Evolutionary conservation across 1,140 invertebrate genomes (phyloP), one percentile per base, ranked within the genome.

Genomic region (Pachypsylla venusta): DNA sequence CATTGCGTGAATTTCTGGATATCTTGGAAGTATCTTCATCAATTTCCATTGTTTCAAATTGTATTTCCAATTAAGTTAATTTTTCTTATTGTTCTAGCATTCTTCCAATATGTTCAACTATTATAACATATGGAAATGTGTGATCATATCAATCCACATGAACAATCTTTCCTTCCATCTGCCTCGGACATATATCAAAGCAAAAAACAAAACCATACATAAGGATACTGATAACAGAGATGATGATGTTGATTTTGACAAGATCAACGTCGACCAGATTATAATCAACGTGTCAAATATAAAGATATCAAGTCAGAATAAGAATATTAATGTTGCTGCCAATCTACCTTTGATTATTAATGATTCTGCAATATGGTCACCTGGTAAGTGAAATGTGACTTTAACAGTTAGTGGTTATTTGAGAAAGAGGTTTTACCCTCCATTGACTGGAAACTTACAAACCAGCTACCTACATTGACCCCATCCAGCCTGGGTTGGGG

Each of bases 61-160:
- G n/a, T n/a, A n/a, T n/a, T n/a, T n/a, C n/a, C n/a, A n/a, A n/a
- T n/a, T n/a, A n/a, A n/a, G n/a, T n/a, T n/a, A n/a, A n/a, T n/a
- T n/a, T n/a, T n/a, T n/a, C n/a, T n/a, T n/a, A n/a, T n/a, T n/a
- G n/a, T n/a, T n/a, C n/a, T n/a, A n/a, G n/a, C n/a, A n/a, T n/a
- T n/a, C n/a, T n/a, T 48, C 42, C 22, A 48, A 19, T 3, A 7
- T 48, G 42, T 3, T 48, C 42, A 48, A 19, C 16, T 22, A 48
- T 22, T 48, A 48, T 22, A 4, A 48, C 42, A 48, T 48, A 5
- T 48, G 42, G 42, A 48, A 48, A n/a, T 48, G 42, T n/a, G n/a
- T 48, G n/a, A 48, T 48, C 42, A 5, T 48, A 4, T 48, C 42
- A 5, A 48, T 48, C 5, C 16, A 5, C 4, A 5, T 48, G 42